Percentiles rank a stretch among this genome's conserved stretches.
Evolutionary conservation across 2,888 invertebrate genomes (phyloP).

Genomic region (Cyrtodaria siliqua): DNA sequence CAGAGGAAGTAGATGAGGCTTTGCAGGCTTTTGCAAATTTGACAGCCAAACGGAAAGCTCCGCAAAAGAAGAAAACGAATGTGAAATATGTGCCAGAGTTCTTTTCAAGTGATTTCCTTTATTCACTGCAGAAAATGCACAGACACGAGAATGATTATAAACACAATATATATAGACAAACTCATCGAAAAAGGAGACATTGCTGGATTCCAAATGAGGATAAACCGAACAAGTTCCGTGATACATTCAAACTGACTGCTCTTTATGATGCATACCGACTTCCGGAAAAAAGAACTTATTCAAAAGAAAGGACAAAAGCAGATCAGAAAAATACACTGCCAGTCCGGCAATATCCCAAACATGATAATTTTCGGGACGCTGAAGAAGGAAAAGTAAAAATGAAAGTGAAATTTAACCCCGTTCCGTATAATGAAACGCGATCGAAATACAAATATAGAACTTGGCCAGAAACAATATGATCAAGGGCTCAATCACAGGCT

Average conservation of each 20-base stretch:
- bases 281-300: no score
- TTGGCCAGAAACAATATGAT: no score
- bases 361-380: no score
- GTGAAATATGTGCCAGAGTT: constrained; percentile 16
- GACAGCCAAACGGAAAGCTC: constrained; percentile 23
- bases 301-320: not conserved
- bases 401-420: constrained; percentile 44
- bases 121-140: not conserved
- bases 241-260: no score
- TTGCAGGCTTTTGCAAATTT: constrained; percentile 44
- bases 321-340: no score
- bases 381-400: not conserved
- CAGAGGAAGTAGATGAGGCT: constrained; percentile 36
- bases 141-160: not conserved
- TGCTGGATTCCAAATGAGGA: not conserved
- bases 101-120: not conserved
- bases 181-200: constrained; percentile 2
- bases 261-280: no score
- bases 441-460: constrained; percentile 15
- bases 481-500: no score
- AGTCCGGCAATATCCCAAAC: no score
- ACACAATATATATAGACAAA: not conserved
- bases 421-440: constrained; percentile 8
- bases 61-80: not conserved
- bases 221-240: not conserved